Evolutionary conservation across 2,888 invertebrate genomes (phyloP).

Genomic region (Hydroisotoma schaefferi): DNA sequence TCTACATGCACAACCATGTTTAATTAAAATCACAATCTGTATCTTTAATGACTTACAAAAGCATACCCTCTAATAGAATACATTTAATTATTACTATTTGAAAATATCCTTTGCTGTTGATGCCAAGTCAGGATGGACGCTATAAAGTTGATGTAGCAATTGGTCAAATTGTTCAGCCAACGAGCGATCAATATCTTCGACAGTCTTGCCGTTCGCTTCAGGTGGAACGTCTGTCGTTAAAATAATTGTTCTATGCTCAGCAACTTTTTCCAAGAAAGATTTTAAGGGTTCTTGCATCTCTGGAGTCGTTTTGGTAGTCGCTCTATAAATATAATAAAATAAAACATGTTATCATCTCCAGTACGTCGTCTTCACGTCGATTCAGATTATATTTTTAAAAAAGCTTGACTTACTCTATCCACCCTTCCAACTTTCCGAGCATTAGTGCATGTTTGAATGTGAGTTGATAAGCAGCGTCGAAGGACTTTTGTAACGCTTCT

Average conservation of each 20-base stretch:
- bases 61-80: no score
- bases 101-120: no score
- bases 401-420: conserved; percentile 33
- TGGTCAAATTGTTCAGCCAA: no score
- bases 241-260: background rate
- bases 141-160: no score
- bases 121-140: no score
- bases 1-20: no score
- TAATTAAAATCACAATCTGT: no score
- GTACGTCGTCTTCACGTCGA: background rate
- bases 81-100: no score
- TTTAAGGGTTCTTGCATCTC: background rate
- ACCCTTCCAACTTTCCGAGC: conserved; percentile 36
- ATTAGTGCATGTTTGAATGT: conserved; percentile 27
- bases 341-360: background rate
- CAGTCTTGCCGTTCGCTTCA: background rate
- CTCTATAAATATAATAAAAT: background rate
- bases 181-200: no score
- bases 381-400: background rate
- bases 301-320: background rate
- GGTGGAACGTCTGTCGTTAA: background rate
- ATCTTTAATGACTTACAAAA: no score
- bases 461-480: conserved; percentile 26
- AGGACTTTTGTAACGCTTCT: conserved; percentile 22
- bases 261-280: background rate